Evolutionary conservation across 2,113 vertebrate genomes (phyloP).

Genomic region (Pituophis catenifer): DNA sequence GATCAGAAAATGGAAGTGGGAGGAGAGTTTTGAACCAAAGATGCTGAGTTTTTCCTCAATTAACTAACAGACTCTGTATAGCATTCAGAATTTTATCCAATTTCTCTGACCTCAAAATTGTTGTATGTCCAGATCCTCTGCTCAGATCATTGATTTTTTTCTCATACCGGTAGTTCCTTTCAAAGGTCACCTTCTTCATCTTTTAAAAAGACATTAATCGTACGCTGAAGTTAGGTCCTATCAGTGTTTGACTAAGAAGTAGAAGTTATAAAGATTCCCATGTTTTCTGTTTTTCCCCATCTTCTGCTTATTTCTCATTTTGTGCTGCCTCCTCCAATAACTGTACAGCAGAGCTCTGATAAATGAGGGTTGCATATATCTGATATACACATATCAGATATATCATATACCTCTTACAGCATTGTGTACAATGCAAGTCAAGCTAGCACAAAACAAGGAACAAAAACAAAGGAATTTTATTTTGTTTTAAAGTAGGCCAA

Average conservation of each 20-base stretch:
- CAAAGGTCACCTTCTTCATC: background rate
- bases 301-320: background rate
- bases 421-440: background rate
- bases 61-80: background rate
- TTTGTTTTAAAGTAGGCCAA: background rate
- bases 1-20: background rate
- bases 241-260: background rate
- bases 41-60: background rate
- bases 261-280: background rate
- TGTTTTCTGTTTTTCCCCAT: background rate
- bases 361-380: background rate
- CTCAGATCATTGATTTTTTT: background rate
- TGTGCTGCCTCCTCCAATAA: background rate
- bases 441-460: background rate
- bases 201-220: background rate
- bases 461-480: background rate
- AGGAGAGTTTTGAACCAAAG: background rate
- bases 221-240: background rate
- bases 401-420: background rate
- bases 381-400: background rate
- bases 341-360: background rate
- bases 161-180: background rate
- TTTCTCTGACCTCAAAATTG: background rate
- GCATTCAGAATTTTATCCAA: background rate
- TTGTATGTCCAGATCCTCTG: background rate